Evolutionary conservation across 2,797 vertebrate genomes (phyloP).

Genomic region (Phylloscopus collybita): DNA sequence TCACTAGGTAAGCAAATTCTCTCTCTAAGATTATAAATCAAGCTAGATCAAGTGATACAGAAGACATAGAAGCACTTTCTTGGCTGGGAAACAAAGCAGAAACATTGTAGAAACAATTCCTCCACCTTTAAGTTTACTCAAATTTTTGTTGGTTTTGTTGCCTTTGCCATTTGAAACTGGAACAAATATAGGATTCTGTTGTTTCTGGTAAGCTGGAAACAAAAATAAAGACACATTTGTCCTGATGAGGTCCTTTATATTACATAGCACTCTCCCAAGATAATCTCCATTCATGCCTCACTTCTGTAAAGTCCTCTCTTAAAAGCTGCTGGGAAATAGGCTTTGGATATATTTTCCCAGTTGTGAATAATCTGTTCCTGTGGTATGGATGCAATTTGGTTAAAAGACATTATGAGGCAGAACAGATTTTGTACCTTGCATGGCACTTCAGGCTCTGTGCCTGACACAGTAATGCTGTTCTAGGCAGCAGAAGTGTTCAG

Average conservation of each 20-base stretch:
- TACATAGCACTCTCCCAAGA: neutral
- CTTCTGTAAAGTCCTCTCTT: neutral
- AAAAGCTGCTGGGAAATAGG: neutral
- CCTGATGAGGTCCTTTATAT: neutral
- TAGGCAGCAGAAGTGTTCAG: neutral
- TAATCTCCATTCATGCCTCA: neutral
- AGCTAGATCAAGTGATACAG: neutral
- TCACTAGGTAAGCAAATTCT: neutral
- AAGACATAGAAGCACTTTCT: neutral
- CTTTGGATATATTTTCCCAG: neutral
- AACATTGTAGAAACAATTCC: neutral
- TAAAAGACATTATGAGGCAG: neutral
- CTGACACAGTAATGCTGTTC: neutral
- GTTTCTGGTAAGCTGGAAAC: neutral
- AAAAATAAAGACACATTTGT: neutral
- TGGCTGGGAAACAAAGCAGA: neutral
- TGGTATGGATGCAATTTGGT: neutral
- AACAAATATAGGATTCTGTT: neutral
- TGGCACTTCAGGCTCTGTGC: rapidly evolving
- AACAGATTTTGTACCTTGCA: neutral
- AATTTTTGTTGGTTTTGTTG: neutral
- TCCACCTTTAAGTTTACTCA: neutral
- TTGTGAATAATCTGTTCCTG: neutral
- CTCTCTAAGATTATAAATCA: neutral
- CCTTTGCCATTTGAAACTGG: neutral